Conservation (phyloP, 2,113 vertebrate genomes). For the Pongo pygmaeus region DNA sequence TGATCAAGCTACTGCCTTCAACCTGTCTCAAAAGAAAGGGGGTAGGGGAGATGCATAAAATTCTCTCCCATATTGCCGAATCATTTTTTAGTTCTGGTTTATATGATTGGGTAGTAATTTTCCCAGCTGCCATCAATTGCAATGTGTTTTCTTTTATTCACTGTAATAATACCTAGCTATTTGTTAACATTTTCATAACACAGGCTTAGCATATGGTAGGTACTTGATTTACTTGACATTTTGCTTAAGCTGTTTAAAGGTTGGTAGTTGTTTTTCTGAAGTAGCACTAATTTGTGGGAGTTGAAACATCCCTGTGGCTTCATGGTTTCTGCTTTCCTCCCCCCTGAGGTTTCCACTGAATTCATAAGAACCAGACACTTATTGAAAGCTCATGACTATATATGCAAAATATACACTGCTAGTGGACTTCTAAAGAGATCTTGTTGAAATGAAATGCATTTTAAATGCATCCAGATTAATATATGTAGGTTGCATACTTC, state of each 20-base stretch:
- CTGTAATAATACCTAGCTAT: conserved; percentile 26
- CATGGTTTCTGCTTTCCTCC: conserved; percentile 56
- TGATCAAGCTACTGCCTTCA: no score
- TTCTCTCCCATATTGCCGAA: neutral
- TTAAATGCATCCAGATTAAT: neutral
- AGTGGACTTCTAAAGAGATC: neutral
- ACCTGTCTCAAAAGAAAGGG: no score
- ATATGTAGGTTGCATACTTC: neutral
- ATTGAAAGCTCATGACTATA: conserved; percentile 19
- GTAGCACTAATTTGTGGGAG: conserved; percentile 26
- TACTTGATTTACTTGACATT: conserved; percentile 68
- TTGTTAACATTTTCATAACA: conserved; percentile 62
- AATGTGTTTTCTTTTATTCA: conserved; percentile 11
- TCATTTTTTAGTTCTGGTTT: conserved; percentile 11
- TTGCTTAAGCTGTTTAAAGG: conserved; percentile 60
- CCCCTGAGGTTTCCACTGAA: conserved; percentile 50
- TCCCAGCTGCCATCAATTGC: neutral
- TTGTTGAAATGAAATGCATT: conserved; percentile 42
- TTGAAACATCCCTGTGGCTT: conserved; percentile 54
- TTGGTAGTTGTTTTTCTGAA: conserved; percentile 59
- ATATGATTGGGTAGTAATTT: neutral
- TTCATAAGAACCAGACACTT: conserved; percentile 47
- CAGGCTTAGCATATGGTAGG: conserved; percentile 5
- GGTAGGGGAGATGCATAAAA: neutral
- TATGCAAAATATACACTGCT: neutral